Conservation (phyloP, 1,140 invertebrate genomes). For the Stenopsyche tienmushanensis region DNA sequence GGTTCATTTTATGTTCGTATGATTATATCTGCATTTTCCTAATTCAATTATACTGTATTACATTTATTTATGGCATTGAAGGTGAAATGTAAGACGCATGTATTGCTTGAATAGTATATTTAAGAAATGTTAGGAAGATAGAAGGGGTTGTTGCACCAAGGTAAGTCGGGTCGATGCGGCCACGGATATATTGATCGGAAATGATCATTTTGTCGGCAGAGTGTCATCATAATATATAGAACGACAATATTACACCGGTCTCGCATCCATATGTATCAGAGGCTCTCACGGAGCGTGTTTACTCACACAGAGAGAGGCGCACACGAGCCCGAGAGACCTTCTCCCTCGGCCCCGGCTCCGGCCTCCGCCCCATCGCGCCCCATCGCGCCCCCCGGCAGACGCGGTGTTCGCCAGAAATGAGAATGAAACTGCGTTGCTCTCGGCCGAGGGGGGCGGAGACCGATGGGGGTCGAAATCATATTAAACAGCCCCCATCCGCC, state of each 20-base stretch:
- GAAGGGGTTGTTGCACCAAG: no score
- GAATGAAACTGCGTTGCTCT: slow-evolving; percentile 32
- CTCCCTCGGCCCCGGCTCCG: slow-evolving; percentile 13
- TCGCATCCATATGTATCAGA: slow-evolving; percentile 38
- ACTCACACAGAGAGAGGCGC: slow-evolving; percentile 3
- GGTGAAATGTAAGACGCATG: no score
- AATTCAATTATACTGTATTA: no score
- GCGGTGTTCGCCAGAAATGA: slow-evolving; percentile 26
- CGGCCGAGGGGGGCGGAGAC: background rate
- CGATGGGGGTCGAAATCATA: slow-evolving; percentile 42
- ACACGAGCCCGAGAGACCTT: slow-evolving; percentile 2
- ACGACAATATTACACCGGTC: slow-evolving; percentile 19
- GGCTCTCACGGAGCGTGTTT: slow-evolving; percentile 25
- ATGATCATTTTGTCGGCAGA: slow-evolving; percentile 5
- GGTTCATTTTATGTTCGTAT: no score
- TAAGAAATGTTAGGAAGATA: no score
- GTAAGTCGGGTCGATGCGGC: background rate
- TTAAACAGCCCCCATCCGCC: slow-evolving; percentile 55
- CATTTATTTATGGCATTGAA: no score
- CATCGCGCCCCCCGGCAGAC: slow-evolving; percentile 9
- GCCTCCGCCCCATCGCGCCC: no score
- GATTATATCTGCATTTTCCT: no score
- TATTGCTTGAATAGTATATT: no score
- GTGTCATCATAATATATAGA: slow-evolving; percentile 5
- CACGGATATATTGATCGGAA: background rate